Percentiles rank a stretch among this genome's conserved stretches.
phyloP scores from a whole-genome alignment of 37 sponge, comb jelly and placozoan species.

The Diacarnus erythraeanus region DNA sequence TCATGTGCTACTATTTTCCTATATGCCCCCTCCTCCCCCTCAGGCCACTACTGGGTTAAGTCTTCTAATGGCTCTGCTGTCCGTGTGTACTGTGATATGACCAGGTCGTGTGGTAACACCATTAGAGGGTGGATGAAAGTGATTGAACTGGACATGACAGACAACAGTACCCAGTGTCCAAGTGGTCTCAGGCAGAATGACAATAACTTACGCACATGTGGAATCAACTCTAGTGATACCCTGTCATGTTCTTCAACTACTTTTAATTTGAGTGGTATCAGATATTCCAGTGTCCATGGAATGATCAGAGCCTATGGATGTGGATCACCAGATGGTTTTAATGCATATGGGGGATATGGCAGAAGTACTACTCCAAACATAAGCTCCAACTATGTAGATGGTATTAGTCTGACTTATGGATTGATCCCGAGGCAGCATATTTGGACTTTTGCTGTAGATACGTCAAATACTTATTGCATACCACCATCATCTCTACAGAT shows the following conservation, averaged over 20 bases:
- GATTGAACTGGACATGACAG: conserved; percentile 18
- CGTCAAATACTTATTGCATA: neutral
- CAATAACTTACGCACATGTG: neutral
- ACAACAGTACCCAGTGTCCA: conserved; percentile 5
- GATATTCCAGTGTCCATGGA: conserved; percentile 28
- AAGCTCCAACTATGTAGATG: conserved; percentile 25
- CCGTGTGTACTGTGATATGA: conserved; percentile 22
- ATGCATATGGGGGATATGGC: neutral
- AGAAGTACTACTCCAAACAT: neutral
- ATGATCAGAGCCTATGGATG: conserved; percentile 21
- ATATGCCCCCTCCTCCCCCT: conserved; percentile 1
- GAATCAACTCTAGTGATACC: neutral
- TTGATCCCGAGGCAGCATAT: neutral
- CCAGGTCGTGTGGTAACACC: conserved; percentile 7
- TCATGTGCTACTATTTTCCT: conserved; percentile 5
- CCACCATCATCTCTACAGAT: neutral
- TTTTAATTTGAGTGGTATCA: neutral
- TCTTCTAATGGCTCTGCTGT: conserved; percentile 7
- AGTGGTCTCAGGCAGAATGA: neutral
- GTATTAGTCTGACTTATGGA: conserved; percentile 21
- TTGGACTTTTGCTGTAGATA: conserved; percentile 21
- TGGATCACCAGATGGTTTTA: too few relatives aligned
- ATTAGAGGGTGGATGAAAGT: conserved; percentile 26
- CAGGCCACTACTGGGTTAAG: conserved; percentile 10
- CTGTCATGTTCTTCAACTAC: neutral